Evolutionary conservation across 2,113 vertebrate species (phyloP), one percentile per base, ranked within the genome.

Genomic region (Piprites chloris): DNA sequence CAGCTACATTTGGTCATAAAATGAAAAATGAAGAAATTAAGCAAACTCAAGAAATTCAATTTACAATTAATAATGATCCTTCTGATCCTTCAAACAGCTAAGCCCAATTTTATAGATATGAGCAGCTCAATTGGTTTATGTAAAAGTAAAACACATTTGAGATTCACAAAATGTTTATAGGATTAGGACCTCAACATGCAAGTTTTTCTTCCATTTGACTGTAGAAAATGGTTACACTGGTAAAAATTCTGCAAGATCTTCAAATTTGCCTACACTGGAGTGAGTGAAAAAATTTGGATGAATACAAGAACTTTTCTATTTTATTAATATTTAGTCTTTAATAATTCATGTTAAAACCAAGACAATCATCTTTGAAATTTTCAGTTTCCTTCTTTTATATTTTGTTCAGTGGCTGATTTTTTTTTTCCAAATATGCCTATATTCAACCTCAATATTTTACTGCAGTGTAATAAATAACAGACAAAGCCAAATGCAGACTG

Each of bases 301-400:
- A 67, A 79, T 87, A 65, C 65, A 86, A 97, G 94, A 94, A 97
- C 67, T 92, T 83, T 89, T 97, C 94, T 92, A 96, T 85, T 94
- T 62, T 41, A 88, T 67, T 83, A 97, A 84, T 98, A 97, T 97
- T 98, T 98, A 98, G 97, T 98, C 96, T 98, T 97, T 41, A 87
- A 96, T 89, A 53, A 46, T 87, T 91, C 58, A 77, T 68, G 82
- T 94, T 95, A 95, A 71, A 96, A 93, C n/a, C 80, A 92, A 79
- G 92, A 89, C 96, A 96, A 97, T 98, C 92, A 97, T 93, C 97
- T 94, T 75, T 56, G 41, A 85, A 98, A 98, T 98, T 97, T 96
- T 97, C 94, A 97, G 75, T 96, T 95, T 88, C 93, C 69, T 94
- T 94, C 94, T 97, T 93, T 92, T 94, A 95, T 86, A 96, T 90